Base-by-base conservation (phyloP, 2,888 invertebrate genomes). In the Gibbula magus region DNA sequence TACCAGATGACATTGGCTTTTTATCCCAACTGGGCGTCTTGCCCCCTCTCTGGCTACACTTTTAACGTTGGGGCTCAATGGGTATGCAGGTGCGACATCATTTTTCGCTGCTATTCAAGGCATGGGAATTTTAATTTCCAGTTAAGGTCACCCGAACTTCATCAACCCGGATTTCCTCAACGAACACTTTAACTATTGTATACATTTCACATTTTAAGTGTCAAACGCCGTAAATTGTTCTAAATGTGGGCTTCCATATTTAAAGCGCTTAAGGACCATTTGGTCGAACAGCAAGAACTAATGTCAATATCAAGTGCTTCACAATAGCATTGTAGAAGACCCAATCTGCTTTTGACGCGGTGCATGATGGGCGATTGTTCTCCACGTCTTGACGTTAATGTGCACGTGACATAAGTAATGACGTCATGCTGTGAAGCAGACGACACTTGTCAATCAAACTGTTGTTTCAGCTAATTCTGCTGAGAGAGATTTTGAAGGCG, bases 341-440 rank as follows among this genome's bases (percentile, higher is more conserved):
- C 29, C 70, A 70, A 70, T 70, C 70, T 70, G 70, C 39, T 32
- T 35, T 35, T 70, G 70, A 70, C 70, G 35, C 70, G 70, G 32
- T 16, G 35, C 70, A 70, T 70, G 16, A 32, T 39, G 70, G 10
- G 20, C n/a, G 32, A 70, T 70, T 70, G 70, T 70, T 35, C 35
- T 35, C 39, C 39, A 29, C 39, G 16, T 35, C 29, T 35, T 39
- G 70, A 70, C 70, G 70, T 70, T 35, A 70, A 35, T 39, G 70
- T 70, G 35, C 70, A 70, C 70, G 70, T 70, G 70, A 70, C 70
- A 70, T 70, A 70, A 39, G 70, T 35, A 70, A 39, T 66, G 77
- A 77, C 45, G 45, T 66, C 77, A 39, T 25, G 61, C 66, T 51
- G 77, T 13, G 77, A 35, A 20, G 29, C 75, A 75, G 52, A 35